Conservation (phyloP, 64 coral and sea anemone species). For the Astreopora myriophthalma region DNA sequence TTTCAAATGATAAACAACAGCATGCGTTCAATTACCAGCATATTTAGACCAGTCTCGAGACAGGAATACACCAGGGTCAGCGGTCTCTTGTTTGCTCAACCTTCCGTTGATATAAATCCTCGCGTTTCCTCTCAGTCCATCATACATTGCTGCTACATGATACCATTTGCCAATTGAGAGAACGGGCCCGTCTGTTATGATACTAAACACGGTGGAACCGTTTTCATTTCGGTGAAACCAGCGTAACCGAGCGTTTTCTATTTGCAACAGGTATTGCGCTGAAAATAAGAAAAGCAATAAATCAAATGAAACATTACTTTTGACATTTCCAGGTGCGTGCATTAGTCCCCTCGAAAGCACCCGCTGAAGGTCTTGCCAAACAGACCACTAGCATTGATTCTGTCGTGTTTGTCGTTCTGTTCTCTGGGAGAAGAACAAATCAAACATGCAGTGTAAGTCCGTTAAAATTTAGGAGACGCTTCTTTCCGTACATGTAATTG, state of each 20-base stretch:
- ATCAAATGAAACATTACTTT: not conserved
- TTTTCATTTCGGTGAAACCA: slow-evolving; percentile 98
- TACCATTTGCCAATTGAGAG: slow-evolving; percentile 73
- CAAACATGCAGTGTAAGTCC: no score
- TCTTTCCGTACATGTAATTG: no score
- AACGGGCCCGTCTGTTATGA: slow-evolving; percentile 85
- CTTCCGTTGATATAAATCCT: slow-evolving; percentile 85
- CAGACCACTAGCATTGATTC: no score
- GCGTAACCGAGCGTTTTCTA: slow-evolving; percentile 74
- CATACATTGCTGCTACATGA: slow-evolving; percentile 79
- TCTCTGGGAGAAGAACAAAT: no score
- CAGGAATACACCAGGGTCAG: slow-evolving; percentile 90
- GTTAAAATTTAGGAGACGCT: no score
- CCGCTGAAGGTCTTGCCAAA: no score
- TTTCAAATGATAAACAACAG: no score
- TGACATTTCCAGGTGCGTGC: no score
- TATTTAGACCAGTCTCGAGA: slow-evolving; percentile 93
- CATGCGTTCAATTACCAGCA: slow-evolving; percentile 56
- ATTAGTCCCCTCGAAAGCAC: no score
- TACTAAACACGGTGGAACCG: slow-evolving; percentile 89
- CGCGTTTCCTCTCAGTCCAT: slow-evolving; percentile 66
- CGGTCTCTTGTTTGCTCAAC: slow-evolving; percentile 80
- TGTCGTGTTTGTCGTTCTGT: no score
- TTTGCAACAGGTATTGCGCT: slow-evolving; percentile 87
- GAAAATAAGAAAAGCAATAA: not conserved